Percentiles rank a stretch among this genome's conserved stretches.
phyloP scores from a whole-genome alignment of 2,797 vertebrate species.

The Enteromius anoplus region DNA sequence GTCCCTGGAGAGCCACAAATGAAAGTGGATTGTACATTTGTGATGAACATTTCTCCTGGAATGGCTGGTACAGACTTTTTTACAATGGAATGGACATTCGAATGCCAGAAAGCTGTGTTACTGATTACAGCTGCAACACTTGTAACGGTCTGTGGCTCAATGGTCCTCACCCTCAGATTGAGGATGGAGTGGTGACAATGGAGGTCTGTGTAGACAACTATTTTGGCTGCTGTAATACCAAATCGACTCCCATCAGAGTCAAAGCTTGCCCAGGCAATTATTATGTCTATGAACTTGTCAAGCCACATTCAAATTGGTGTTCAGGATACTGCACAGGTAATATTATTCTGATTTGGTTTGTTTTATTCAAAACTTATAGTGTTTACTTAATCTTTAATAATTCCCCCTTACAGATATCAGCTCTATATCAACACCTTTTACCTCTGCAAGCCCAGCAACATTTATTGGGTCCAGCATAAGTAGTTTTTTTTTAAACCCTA shows the following conservation, averaged over 20 bases:
- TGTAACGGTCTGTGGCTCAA: background rate
- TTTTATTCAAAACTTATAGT: background rate
- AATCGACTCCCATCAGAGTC: constrained; percentile 23
- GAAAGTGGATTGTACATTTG: constrained; percentile 1
- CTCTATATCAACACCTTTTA: background rate
- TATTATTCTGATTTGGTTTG: background rate
- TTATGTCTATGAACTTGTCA: constrained; percentile 34
- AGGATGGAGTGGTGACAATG: constrained; percentile 9
- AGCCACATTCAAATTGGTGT: background rate
- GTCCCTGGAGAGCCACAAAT: constrained; percentile 39
- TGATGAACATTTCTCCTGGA: constrained; percentile 11
- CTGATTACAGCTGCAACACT: background rate
- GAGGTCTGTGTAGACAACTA: background rate
- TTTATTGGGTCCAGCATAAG: background rate
- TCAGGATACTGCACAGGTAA: constrained; percentile 35
- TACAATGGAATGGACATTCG: constrained; percentile 9
- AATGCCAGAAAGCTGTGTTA: constrained; percentile 30
- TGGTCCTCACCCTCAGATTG: constrained; percentile 18
- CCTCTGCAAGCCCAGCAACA: background rate
- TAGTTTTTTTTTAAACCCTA: background rate
- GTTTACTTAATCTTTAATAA: background rate
- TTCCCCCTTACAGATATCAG: background rate
- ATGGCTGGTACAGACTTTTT: constrained; percentile 40
- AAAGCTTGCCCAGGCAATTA: constrained; percentile 28
- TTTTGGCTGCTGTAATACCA: background rate